Percentiles rank a stretch among this genome's conserved stretches.
phyloP scores from a whole-genome alignment of 2,888 invertebrate species.

The Prosopocoilus inquinatus region DNA sequence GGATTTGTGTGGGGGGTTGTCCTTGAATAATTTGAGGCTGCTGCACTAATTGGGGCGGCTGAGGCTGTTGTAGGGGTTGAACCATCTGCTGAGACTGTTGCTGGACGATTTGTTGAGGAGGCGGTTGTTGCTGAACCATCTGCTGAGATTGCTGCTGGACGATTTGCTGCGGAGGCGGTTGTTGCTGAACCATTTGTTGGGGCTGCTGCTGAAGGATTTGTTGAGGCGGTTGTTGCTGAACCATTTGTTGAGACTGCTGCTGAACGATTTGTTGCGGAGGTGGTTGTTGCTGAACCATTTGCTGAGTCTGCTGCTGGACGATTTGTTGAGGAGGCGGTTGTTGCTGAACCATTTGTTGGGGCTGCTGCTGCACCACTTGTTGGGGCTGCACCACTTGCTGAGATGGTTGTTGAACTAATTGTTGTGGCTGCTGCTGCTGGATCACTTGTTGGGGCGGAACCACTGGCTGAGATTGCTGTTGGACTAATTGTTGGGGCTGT shows the following conservation, averaged over 20 bases:
- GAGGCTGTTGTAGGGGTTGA: conserved; percentile 30
- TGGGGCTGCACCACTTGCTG: conserved; percentile 41
- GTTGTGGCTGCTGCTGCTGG: conserved; percentile 11
- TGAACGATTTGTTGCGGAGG: neutral
- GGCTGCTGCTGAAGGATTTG: conserved; percentile 38
- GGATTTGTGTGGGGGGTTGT: conserved; percentile 27
- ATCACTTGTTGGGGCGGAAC: conserved; percentile 28
- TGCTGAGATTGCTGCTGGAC: conserved; percentile 45
- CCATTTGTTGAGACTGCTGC: neutral
- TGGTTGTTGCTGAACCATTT: conserved; percentile 36
- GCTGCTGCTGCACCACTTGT: conserved; percentile 54
- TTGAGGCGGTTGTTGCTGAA: conserved; percentile 8
- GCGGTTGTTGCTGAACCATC: conserved; percentile 33
- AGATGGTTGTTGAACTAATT: neutral
- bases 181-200: conserved; percentile 56
- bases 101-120: neutral
- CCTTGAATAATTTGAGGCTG: conserved; percentile 33
- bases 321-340: conserved; percentile 54
- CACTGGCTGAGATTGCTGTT: conserved; percentile 24
- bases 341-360: conserved; percentile 57
- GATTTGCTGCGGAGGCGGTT: conserved; percentile 54
- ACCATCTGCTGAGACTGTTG: neutral
- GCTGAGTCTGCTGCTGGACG: conserved; percentile 45
- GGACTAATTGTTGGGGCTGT: conserved; percentile 10
- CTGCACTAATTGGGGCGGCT: conserved; percentile 37